A percentile compares a stretch with the other conserved stretches of the same genome.
Conservation (phyloP, 2,797 vertebrate genomes). For the Xiphorhynchus erythropygius region DNA sequence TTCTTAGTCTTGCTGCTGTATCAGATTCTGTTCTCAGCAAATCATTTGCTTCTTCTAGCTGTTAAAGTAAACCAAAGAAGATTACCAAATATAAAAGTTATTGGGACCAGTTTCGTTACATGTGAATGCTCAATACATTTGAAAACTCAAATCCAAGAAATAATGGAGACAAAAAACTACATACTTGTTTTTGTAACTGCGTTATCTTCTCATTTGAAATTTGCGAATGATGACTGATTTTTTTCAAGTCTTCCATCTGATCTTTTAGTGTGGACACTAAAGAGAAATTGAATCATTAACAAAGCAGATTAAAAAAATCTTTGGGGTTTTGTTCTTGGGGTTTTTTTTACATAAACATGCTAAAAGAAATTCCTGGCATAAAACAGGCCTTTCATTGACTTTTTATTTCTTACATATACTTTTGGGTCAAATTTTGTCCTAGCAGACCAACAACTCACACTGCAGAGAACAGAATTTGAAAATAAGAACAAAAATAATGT, state of each 20-base stretch:
- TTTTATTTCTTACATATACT: neutral
- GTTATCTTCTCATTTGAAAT: conserved; percentile 91
- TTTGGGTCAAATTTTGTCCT: neutral
- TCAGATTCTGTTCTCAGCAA: conserved; percentile 93
- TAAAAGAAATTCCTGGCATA: neutral
- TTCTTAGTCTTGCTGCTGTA: conserved; percentile 91
- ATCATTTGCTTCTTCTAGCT: conserved; percentile 97
- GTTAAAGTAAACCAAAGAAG: conserved; percentile 16
- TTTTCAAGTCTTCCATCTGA: conserved; percentile 95
- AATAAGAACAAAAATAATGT: neutral
- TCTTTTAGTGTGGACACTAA: conserved; percentile 95
- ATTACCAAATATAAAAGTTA: neutral
- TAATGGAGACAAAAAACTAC: neutral
- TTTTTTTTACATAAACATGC: neutral
- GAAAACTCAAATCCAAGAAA: neutral
- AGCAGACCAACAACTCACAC: neutral
- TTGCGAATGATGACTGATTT: conserved; percentile 93
- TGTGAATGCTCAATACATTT: neutral
- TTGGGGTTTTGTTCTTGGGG: neutral
- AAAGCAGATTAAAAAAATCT: neutral
- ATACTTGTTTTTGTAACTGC: conserved; percentile 95
- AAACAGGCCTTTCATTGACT: neutral
- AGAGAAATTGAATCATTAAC: conserved; percentile 38
- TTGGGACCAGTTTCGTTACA: neutral
- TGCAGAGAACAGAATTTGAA: neutral